Evolutionary conservation across 2,888 invertebrate genomes (phyloP), one percentile per base, ranked within the genome.

Genomic region (Eilema griseolum): DNA sequence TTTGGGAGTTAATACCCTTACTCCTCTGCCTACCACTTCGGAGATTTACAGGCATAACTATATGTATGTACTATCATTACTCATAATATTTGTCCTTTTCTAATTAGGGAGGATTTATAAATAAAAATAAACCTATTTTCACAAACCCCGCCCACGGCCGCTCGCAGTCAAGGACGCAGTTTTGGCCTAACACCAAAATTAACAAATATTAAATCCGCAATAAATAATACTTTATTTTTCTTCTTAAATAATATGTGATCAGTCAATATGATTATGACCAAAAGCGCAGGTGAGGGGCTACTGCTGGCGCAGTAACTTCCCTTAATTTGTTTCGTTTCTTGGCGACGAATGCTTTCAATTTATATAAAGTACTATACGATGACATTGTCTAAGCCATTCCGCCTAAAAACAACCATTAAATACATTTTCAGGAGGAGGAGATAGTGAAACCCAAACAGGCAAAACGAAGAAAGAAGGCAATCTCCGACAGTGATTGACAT

Each of bases 401-500:
- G 20, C 1, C 20, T 26, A 26, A 31, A 46, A 63, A 46, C 24
- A 20, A 61, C 33, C 31, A 26, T 26, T 12, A 52, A 23, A 28
- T 31, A 31, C 20, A n/a, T 64, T 75, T 86, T 56, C 93, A 98
- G 97, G 97, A 99, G 90, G 99, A 99, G 93, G 98, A 98, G 95
- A 97, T 98, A 88, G 97, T 98, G 31, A 98, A 98, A 94, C 98
- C 98, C 85, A 98, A 98, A 93, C 98, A 98, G 93, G 97, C 98
- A 76, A 99, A 98, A 93, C 98, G 98, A 90, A 96, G 98, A 93
- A 98, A 98, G 97, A 98, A 98, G 96, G 97, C 98, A 72, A 97
- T 98, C 90, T 98, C 98, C 80, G 99, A 99, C 94, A 98, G 98
- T 94, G 98, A 99, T 97, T 98, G 97, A 98, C 97, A 95, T 93